Conservation (phyloP, 2,113 vertebrate species). For the Rhynchopsitta pachyrhyncha region DNA sequence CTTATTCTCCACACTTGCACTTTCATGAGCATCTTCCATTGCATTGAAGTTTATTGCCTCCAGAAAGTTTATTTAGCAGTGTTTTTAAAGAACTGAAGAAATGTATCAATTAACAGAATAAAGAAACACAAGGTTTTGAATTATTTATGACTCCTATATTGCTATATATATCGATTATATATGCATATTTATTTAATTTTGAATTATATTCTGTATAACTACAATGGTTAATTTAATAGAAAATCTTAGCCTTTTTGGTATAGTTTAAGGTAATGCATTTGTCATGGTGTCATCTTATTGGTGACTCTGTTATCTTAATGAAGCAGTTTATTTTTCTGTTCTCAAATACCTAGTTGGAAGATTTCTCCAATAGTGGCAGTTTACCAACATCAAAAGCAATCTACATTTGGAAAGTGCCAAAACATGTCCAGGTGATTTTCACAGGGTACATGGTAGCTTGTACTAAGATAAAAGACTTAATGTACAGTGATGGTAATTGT, state of each 20-base stretch:
- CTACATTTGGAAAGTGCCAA: neutral
- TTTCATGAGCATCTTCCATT: neutral
- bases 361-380: neutral
- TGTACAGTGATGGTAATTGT: neutral
- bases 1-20: neutral
- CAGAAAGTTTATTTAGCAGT: neutral
- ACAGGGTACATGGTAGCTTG: neutral
- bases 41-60: constrained; percentile 6
- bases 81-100: constrained; percentile 33
- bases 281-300: neutral
- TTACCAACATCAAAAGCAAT: neutral
- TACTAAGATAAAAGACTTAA: neutral
- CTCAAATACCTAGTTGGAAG: neutral
- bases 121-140: neutral
- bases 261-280: constrained; percentile 32
- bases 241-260: neutral
- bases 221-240: constrained; percentile 5
- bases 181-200: neutral
- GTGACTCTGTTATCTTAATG: neutral
- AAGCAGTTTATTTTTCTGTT: neutral
- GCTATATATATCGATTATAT: neutral
- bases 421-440: neutral
- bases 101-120: neutral
- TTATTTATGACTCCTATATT: neutral
- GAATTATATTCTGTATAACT: neutral